phyloP scores from a whole-genome alignment of 2,797 vertebrate genomes.

The Gila robusta region DNA sequence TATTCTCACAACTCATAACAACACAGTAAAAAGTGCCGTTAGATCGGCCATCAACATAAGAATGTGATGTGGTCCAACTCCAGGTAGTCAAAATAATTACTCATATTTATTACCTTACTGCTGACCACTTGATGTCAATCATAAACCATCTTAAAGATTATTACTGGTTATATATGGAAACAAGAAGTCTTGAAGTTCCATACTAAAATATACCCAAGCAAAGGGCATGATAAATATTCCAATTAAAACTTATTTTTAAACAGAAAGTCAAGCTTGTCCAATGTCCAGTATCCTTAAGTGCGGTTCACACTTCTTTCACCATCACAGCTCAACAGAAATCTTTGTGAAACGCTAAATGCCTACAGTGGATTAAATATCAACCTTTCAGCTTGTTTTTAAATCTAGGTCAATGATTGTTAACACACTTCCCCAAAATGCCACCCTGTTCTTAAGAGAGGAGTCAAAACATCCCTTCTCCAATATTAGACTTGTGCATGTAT shows the following conservation, averaged over 20 bases:
- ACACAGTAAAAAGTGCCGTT: background rate
- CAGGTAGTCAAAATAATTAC: conserved; percentile 36
- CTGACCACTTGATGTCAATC: conserved; percentile 27
- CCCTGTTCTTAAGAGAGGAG: conserved; percentile 16
- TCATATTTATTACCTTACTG: background rate
- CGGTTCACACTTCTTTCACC: background rate
- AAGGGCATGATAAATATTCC: background rate
- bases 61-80: conserved; percentile 25
- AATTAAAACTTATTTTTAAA: conserved; percentile 32
- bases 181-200: background rate
- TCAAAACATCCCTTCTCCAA: background rate
- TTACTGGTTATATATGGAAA: conserved; percentile 16
- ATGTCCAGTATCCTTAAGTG: conserved; percentile 24
- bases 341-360: conserved; percentile 2
- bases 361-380: conserved; percentile 37
- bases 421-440: conserved; percentile 58
- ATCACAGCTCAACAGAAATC: background rate
- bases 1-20: conserved; percentile 30
- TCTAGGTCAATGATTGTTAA: conserved; percentile 67
- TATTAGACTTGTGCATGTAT: background rate
- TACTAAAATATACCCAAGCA: conserved; percentile 40
- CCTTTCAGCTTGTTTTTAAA: conserved; percentile 55
- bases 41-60: conserved; percentile 2
- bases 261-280: conserved; percentile 11
- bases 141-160: conserved; percentile 40